Conservation (phyloP, 2,797 vertebrate species). For the Manis javanica region DNA sequence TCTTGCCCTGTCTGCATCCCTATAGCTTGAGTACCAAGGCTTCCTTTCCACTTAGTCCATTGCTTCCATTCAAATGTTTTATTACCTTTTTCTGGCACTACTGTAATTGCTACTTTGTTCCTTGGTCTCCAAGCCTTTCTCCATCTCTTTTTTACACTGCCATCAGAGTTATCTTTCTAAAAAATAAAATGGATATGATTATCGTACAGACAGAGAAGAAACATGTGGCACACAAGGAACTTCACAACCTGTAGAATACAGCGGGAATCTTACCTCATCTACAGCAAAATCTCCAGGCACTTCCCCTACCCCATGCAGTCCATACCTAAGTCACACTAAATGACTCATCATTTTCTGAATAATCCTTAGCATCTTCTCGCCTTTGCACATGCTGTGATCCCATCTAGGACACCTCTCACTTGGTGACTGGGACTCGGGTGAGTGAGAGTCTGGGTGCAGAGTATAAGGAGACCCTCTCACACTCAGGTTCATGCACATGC, state of each 20-base stretch:
- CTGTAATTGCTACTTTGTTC: background rate
- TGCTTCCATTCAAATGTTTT: background rate
- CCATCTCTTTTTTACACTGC: background rate
- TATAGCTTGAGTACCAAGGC: background rate
- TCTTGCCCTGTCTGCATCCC: background rate
- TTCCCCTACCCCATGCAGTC: background rate
- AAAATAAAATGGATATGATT: background rate
- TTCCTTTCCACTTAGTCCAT: background rate
- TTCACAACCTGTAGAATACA: background rate
- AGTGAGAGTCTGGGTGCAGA: background rate
- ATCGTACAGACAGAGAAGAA: background rate
- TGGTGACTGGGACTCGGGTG: background rate
- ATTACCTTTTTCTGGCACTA: background rate
- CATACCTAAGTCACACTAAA: background rate
- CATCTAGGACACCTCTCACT: background rate
- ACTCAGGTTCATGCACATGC: background rate
- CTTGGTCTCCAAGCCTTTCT: background rate
- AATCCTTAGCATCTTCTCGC: background rate
- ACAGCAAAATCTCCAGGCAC: background rate
- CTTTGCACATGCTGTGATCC: background rate
- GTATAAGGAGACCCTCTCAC: background rate
- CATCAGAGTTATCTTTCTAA: background rate
- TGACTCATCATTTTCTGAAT: background rate
- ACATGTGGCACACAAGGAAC: background rate
- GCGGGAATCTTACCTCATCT: background rate